These are phyloP conservation scores for Reticulitermes lucifugus DNA, from an alignment of 2,888 invertebrate genomes.

Conservation along the genomic window DNA sequence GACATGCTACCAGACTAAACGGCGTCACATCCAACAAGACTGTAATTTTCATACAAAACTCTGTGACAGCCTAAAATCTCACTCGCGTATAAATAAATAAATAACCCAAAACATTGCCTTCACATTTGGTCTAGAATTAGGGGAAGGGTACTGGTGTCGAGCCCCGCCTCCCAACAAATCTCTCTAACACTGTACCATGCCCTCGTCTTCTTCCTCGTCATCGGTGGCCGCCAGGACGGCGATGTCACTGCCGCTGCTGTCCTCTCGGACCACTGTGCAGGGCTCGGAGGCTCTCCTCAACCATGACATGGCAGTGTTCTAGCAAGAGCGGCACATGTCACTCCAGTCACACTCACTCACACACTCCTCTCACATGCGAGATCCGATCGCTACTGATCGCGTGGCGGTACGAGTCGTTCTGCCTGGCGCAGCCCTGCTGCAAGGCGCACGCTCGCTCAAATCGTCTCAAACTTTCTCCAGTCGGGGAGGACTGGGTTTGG, in stretches of 20 bases:
- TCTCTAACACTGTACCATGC: not conserved
- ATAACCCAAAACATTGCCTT: too few species aligned
- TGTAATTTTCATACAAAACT: too few species aligned
- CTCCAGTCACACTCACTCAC: not conserved
- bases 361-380: not conserved
- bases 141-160: too few species aligned
- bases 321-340: slow-evolving; percentile 8
- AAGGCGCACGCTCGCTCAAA: not conserved
- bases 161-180: too few species aligned
- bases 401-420: not conserved
- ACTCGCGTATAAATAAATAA: too few species aligned
- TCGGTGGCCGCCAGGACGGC: slow-evolving; percentile 27
- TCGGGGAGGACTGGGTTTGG: too few species aligned
- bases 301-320: not conserved
- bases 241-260: slow-evolving; percentile 19
- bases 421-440: not conserved
- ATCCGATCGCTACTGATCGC: not conserved
- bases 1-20: too few species aligned
- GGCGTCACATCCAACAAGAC: too few species aligned
- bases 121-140: too few species aligned
- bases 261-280: not conserved
- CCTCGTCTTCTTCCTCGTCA: slow-evolving; percentile 20
- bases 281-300: slow-evolving; percentile 13
- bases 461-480: too few species aligned
- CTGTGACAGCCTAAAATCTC: too few species aligned